Evolutionary conservation across 2,888 invertebrate genomes (phyloP), one percentile per base, ranked within the genome.

Genomic region (Panzeria rudis): DNA sequence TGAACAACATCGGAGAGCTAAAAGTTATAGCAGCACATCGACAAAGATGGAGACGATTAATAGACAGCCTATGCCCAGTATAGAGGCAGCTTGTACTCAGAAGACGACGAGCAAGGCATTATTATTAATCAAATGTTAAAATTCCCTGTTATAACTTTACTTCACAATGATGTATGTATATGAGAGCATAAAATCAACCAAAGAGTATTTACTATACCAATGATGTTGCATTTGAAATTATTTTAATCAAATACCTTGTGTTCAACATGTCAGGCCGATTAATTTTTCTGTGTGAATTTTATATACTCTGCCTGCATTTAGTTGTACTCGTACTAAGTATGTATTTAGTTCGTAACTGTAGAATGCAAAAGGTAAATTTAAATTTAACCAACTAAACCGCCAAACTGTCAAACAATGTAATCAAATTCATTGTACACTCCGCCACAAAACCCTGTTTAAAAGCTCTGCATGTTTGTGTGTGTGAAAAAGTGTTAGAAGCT

Each of bases 351-450:
- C 29, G 29, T 29, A 29, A 4, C 29, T 17, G 25, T 5, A 15
- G 25, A 72, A 72, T 47, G 59, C 47, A 32, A 44, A 59, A 72
- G 25, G 17, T 72, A 44, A 29, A 59, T 72, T 47, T 0, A 75
- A 64, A 75, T 75, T 38, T 52, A 15, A 64, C 38, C 50, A 64
- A 54, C 52, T 29, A 20, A 52, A 75, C 62, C 75, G 29, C 64
- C 38, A 52, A 75, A 62, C 35, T 75, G 52, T 75, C 25, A 52
- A 75, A 75, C 75, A 75, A 73, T 62, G n/a, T 52, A 61, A 75
- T 52, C 62, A 52, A 44, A 7, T 38, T 38, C 38, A 25, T 54
- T 69, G 52, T 25, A 44, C 25, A 44, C 17, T 17, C 44, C 23
- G 29, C 29, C 3, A 41, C 41, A 25, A 13, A 50, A 11, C 50